Conservation (phyloP, 2,797 vertebrate genomes). For the Eupleurogrammus muticus region DNA sequence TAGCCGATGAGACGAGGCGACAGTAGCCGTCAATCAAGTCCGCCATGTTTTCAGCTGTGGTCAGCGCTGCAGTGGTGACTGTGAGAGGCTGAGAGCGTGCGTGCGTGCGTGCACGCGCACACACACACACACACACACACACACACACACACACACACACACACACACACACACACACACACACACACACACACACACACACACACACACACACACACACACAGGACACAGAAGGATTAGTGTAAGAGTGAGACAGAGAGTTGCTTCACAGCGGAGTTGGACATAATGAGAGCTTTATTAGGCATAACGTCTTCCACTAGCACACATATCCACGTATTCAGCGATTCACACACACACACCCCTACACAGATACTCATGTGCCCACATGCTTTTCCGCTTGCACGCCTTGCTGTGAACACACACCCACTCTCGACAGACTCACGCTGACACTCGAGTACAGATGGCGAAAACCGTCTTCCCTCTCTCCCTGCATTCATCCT, state of each 20-base stretch:
- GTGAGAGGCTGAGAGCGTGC: conserved; percentile 90
- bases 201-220: conserved; percentile 21
- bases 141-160: conserved; percentile 23
- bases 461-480: conserved; percentile 6
- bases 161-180: conserved; percentile 10
- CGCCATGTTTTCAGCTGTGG: conserved; percentile 98
- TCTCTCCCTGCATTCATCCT: conserved; percentile 1
- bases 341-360: neutral
- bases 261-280: conserved; percentile 57
- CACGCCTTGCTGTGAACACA: conserved; percentile 34
- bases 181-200: no score
- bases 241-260: conserved; percentile 62
- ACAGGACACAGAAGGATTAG: conserved; percentile 45
- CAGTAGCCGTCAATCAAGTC: conserved; percentile 99
- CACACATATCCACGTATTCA: neutral
- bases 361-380: conserved; percentile 36
- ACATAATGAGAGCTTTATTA: conserved; percentile 74
- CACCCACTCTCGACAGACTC: conserved; percentile 31
- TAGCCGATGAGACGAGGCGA: conserved; percentile 91
- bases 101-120: conserved; percentile 19
- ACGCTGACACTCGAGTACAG: conserved; percentile 25
- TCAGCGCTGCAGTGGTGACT: conserved; percentile 94
- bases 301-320: conserved; percentile 36
- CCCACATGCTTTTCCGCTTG: conserved; percentile 40
- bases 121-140: conserved; percentile 36